Percentiles rank a stretch among this genome's conserved stretches.
phyloP scores from a whole-genome alignment of 2,797 vertebrate genomes.

The Sebastes kiyomatsui region DNA sequence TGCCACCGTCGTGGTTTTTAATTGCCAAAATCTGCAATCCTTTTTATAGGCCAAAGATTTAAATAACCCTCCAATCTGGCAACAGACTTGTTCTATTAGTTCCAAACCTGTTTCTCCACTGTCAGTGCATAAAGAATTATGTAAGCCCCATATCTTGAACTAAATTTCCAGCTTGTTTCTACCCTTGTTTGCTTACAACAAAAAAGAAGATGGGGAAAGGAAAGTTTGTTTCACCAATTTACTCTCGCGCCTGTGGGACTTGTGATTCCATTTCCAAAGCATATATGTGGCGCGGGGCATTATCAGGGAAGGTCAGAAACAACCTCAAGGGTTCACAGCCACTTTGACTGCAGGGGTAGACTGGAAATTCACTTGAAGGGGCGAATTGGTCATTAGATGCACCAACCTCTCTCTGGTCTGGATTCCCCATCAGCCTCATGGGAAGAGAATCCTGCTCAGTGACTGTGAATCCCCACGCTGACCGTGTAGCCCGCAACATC shows the following conservation, averaged over 20 bases:
- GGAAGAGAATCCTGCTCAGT: conserved; percentile 12
- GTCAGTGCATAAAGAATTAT: neutral
- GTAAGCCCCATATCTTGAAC: neutral
- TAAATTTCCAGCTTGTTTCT: neutral
- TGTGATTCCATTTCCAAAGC: conserved; percentile 82
- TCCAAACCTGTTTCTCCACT: neutral
- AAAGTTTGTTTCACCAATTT: conserved; percentile 78
- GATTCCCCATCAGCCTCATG: conserved; percentile 15
- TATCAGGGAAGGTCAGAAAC: conserved; percentile 43
- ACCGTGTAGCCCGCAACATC: neutral
- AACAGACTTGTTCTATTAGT: neutral
- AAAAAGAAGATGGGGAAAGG: conserved; percentile 54
- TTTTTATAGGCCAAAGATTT: neutral
- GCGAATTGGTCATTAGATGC: conserved; percentile 59
- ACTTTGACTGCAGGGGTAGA: conserved; percentile 60
- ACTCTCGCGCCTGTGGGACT: conserved; percentile 76
- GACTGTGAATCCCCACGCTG: conserved; percentile 7
- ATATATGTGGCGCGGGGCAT: conserved; percentile 52
- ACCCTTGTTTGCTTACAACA: neutral
- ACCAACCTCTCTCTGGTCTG: conserved; percentile 47
- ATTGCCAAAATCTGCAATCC: neutral
- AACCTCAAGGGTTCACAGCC: conserved; percentile 45
- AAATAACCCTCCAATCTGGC: conserved; percentile 7
- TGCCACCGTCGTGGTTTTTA: neutral
- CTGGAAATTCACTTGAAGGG: conserved; percentile 68